Evolutionary conservation across 2,888 invertebrate genomes (phyloP), one percentile per base, ranked within the genome.

Genomic region (Synergus gifuensis): DNA sequence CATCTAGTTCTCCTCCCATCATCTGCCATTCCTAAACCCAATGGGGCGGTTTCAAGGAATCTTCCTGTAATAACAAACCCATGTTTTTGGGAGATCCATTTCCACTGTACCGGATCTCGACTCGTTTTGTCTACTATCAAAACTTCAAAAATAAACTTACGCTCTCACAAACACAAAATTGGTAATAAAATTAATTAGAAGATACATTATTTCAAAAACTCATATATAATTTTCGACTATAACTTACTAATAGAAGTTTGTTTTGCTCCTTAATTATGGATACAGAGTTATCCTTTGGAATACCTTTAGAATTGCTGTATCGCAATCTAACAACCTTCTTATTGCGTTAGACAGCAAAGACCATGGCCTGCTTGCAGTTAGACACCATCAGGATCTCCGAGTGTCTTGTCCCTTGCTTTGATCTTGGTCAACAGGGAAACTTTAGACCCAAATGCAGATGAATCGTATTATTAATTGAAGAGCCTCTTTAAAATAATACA

Each of bases 351-450:
- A 88, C 86, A 83, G 87, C 86, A 89, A 88, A 88, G 88, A 85
- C 80, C 80, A 78, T 77, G 81, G 81, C 81, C 83, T 84, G 85
- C 83, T 82, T 83, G 84, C 82, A 86, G 85, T 82, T 80, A 86
- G 87, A 85, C 86, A 81, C 82, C 84, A 79, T 78, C 83, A 76
- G 76, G 82, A 88, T 88, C 89, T 84, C 81, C 78, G 83, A 78
- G 78, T 79, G 76, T 78, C 83, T 76, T 83, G 87, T 86, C 85
- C 87, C 89, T 86, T 79, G 83, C 90, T 91, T 91, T 92, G 91
- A 91, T 92, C 91, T 91, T 85, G 85, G 89, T 88, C 89, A 91
- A 90, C 91, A 88, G 91, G 58, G 84, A 87, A 92, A 91, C 85
- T 91, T 90, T 91, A 87, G 91, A 88, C 91, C 86, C 18, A 79